Percentiles rank a stretch among this genome's conserved stretches.
Evolutionary conservation across 2,113 vertebrate species (phyloP).

Genomic region (Oenanthe melanoleuca): DNA sequence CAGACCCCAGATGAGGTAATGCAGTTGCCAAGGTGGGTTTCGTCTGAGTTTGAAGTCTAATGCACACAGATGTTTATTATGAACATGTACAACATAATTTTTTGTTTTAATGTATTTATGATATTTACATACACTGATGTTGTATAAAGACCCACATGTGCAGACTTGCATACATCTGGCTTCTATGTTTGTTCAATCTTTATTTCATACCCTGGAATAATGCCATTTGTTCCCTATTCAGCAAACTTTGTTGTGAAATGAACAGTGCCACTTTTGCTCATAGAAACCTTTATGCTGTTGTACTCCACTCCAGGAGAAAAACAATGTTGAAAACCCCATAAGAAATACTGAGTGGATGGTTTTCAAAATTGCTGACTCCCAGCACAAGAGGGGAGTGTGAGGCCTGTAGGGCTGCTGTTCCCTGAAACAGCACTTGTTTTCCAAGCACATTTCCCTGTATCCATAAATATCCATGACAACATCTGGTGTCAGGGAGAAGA

Average conservation of each 20-base stretch:
- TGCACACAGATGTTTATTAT: not conserved
- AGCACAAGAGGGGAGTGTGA: not conserved
- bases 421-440: not conserved
- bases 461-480: not conserved
- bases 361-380: not conserved
- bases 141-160: not conserved
- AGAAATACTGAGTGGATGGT: not conserved
- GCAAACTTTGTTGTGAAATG: not conserved
- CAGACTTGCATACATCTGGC: not conserved
- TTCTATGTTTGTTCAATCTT: not conserved
- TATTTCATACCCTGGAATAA: not conserved
- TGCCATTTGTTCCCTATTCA: not conserved
- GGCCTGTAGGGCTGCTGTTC: not conserved
- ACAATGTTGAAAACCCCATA: not conserved
- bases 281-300: not conserved
- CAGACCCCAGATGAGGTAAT: not conserved
- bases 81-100: not conserved
- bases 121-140: not conserved
- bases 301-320: not conserved
- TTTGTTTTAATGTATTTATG: not conserved
- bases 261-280: not conserved
- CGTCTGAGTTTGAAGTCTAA: not conserved
- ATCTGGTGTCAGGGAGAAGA: conserved; percentile 8
- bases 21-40: not conserved
- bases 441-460: not conserved